A percentile compares a stretch with the other conserved stretches of the same genome.
phyloP scores from a whole-genome alignment of 2,888 invertebrate species.

The Schizotus pectinicornis region DNA sequence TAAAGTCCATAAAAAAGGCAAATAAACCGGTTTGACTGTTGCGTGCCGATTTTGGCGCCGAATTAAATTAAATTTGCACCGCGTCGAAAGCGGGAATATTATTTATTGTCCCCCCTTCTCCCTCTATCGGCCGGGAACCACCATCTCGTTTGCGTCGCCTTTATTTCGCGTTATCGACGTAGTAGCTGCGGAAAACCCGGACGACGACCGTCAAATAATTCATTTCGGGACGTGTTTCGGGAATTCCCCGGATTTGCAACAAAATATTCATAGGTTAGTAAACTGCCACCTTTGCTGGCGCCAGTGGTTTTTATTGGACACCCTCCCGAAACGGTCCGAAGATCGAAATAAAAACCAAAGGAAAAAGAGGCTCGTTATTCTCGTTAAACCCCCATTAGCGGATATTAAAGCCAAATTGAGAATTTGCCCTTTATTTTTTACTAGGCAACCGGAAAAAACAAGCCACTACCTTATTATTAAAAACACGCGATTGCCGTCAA shows the following conservation, averaged over 20 bases:
- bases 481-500: conserved; percentile 10
- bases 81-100: conserved; percentile 3
- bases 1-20: conserved; percentile 18
- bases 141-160: background rate
- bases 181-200: conserved; percentile 1
- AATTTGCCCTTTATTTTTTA: background rate
- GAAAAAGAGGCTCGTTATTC: no score
- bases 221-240: conserved; percentile 21
- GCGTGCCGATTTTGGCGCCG: conserved; percentile 12
- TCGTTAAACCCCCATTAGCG: no score
- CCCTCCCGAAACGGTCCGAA: no score
- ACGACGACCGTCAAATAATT: conserved; percentile 27
- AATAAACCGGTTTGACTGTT: conserved; percentile 17
- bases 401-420: no score
- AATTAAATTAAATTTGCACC: conserved; percentile 18
- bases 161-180: background rate
- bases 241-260: conserved; percentile 28
- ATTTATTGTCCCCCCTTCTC: background rate
- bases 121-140: background rate
- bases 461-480: background rate
- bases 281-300: conserved; percentile 24
- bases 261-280: conserved; percentile 29
- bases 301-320: conserved; percentile 21
- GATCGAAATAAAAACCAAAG: no score
- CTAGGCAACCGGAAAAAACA: background rate